These are phyloP conservation scores for Oryzias celebensis DNA, from an alignment of 2,113 vertebrate genomes.

Conservation along the genomic window DNA sequence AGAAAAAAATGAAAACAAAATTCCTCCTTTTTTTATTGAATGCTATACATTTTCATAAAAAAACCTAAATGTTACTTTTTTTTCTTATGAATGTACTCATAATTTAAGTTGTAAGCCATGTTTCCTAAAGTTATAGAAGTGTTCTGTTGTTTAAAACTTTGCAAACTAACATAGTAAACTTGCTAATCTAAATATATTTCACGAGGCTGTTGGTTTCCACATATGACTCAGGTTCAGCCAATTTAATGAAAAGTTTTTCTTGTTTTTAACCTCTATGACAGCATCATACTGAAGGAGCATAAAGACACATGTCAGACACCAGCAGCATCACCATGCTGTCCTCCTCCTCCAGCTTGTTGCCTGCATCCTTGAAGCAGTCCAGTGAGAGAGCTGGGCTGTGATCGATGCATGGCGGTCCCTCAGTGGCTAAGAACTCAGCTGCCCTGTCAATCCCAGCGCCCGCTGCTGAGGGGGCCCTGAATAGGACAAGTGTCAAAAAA, in stretches of 20 bases:
- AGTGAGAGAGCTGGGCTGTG: slow-evolving; percentile 81
- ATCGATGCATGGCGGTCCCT: slow-evolving; percentile 85
- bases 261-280: slow-evolving; percentile 30
- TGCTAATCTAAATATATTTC: not conserved
- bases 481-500: slow-evolving; percentile 85
- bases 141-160: not conserved
- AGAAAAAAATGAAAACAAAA: too few species aligned
- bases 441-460: slow-evolving; percentile 87
- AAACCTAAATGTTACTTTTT: too few species aligned
- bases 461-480: slow-evolving; percentile 78
- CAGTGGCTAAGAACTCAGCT: slow-evolving; percentile 81
- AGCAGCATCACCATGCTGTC: slow-evolving; percentile 9
- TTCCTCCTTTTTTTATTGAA: too few species aligned
- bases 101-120: too few species aligned
- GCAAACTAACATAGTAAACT: not conserved
- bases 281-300: slow-evolving; percentile 44
- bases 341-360: slow-evolving; percentile 34
- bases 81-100: too few species aligned
- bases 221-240: slow-evolving; percentile 22
- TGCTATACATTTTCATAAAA: too few species aligned
- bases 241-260: slow-evolving; percentile 45
- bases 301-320: slow-evolving; percentile 46
- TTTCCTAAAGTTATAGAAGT: too few species aligned
- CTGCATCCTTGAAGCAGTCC: slow-evolving; percentile 79
- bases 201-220: slow-evolving; percentile 10